These are phyloP conservation scores for Ichneumoninae sp. DNA, from an alignment of 2,888 invertebrate species.

Conservation along the genomic window DNA sequence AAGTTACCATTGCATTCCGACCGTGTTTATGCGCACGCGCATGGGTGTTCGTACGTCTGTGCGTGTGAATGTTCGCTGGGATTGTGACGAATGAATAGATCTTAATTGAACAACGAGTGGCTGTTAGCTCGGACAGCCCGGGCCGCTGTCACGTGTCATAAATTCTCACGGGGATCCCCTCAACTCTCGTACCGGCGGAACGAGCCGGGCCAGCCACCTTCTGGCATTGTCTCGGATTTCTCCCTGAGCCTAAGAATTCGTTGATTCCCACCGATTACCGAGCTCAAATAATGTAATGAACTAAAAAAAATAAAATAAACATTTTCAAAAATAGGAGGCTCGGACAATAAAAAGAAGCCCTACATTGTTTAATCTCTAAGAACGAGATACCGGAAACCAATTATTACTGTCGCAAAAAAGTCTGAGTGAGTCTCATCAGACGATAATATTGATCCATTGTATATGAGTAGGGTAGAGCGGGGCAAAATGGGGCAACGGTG, in stretches of 20 bases:
- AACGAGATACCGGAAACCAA: slow-evolving; percentile 22
- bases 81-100: slow-evolving; percentile 66
- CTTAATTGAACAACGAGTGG: slow-evolving; percentile 71
- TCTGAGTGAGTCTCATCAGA: no score
- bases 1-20: slow-evolving; percentile 43
- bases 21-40: background rate
- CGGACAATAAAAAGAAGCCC: background rate
- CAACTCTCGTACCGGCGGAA: slow-evolving; percentile 12
- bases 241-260: background rate
- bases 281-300: background rate
- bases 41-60: background rate
- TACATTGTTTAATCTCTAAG: background rate
- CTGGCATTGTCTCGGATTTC: slow-evolving; percentile 28
- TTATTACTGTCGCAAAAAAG: background rate
- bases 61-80: slow-evolving; percentile 41
- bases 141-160: slow-evolving; percentile 60
- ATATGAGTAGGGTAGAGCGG: no score
- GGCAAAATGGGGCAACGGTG: no score
- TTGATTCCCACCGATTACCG: background rate
- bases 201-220: slow-evolving; percentile 44
- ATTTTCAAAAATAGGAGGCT: background rate
- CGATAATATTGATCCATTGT: no score
- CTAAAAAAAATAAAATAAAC: background rate
- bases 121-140: slow-evolving; percentile 42
- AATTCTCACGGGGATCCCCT: slow-evolving; percentile 66